Evolutionary conservation across 2,888 invertebrate genomes (phyloP).

Genomic region (Meiosimyza decipiens): DNA sequence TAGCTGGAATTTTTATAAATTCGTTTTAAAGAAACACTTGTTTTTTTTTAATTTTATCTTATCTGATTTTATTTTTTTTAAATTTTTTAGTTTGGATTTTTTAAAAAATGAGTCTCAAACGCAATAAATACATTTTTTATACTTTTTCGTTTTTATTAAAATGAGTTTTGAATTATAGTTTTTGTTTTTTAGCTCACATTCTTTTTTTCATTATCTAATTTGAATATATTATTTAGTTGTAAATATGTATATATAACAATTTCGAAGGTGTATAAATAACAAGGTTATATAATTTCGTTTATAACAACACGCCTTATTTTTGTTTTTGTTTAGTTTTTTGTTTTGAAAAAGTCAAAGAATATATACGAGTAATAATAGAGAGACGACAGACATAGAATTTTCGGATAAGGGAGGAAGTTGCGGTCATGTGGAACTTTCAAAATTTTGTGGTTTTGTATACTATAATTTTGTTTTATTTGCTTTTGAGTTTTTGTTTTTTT

Average conservation of each 20-base stretch:
- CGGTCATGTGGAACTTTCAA: conserved; percentile 17
- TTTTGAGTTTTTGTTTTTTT: conserved; percentile 34
- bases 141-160: conserved; percentile 35
- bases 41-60: neutral
- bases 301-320: conserved; percentile 25
- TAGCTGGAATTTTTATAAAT: no score
- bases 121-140: conserved; percentile 29
- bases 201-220: conserved; percentile 36
- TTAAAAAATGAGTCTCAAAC: conserved; percentile 27
- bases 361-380: neutral
- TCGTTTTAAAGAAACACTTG: neutral
- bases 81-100: neutral
- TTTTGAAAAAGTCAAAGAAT: conserved; percentile 15
- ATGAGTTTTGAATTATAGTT: conserved; percentile 31
- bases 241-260: conserved; percentile 44
- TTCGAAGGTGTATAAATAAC: conserved; percentile 43
- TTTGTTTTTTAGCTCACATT: conserved; percentile 37
- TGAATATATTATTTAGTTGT: conserved; percentile 36
- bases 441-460: conserved; percentile 1
- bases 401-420: conserved; percentile 16
- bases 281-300: conserved; percentile 38
- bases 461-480: conserved; percentile 30
- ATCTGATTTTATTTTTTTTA: neutral
- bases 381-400: neutral
- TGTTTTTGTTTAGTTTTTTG: conserved; percentile 8